Conservation (phyloP, 1,140 invertebrate species). For the Periplaneta americana region DNA sequence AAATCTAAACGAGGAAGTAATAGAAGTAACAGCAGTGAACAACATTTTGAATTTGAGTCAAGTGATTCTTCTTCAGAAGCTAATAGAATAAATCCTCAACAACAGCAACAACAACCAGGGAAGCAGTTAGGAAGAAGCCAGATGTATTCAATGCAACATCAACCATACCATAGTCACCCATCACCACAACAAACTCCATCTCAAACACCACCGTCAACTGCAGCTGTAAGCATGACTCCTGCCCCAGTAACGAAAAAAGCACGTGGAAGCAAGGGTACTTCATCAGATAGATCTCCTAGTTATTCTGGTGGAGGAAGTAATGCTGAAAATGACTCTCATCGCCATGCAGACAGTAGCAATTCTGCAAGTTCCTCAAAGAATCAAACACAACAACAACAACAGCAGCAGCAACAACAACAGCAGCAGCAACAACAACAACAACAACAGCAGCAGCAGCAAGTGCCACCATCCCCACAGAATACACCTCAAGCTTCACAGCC, state of each 20-base stretch:
- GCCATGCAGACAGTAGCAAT: not conserved
- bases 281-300: not conserved
- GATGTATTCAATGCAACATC: not conserved
- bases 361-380: not conserved
- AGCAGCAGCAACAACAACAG: no score
- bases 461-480: slow-evolving; percentile 4
- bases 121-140: not conserved
- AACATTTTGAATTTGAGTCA: not conserved
- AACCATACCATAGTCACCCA: not conserved
- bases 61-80: not conserved
- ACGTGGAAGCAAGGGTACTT: not conserved
- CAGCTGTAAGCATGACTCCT: not conserved
- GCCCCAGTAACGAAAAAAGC: not conserved
- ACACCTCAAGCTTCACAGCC: not conserved
- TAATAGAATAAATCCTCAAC: not conserved
- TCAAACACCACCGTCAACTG: not conserved
- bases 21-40: not conserved
- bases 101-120: not conserved
- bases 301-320: not conserved
- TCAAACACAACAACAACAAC: not conserved
- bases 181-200: not conserved
- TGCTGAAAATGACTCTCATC: not conserved
- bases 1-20: not conserved
- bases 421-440: not conserved
- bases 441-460: not conserved